Base-by-base conservation (phyloP, 2,113 vertebrate species). In the Pluvianellus socialis region DNA sequence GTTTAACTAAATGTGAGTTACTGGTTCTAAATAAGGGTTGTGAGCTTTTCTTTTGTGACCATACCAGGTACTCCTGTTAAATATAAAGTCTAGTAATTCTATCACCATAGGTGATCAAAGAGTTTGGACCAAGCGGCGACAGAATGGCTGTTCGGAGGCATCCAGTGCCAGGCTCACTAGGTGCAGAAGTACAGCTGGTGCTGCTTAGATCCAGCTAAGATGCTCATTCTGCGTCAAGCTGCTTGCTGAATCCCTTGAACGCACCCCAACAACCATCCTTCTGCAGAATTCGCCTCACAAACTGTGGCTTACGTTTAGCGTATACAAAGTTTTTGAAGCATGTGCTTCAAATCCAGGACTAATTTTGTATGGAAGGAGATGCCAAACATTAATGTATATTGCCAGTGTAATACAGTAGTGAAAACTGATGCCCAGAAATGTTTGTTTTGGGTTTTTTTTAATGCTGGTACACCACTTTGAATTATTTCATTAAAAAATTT, bases 61-160 rank as follows among this genome's bases (percentile, higher is more conserved):
- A 49, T 71, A 93, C 5, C 53, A 82, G 42, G 56, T 81, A 71
- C 28, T 95, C 24, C 23, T 93, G 72, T 87, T 88, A 83, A 95
- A 92, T 91, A 27, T 44, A 93, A 90, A 94, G n/a, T 44, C 49
- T 73, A 21, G 5, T 93, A 85, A 92, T 96, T 93, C 86, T 94
- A 2, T 81, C 88, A 86, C 27, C 17, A 4, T 23, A 86, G 67
- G 76, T 52, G 70, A 90, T 92, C 32, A n/a, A 88, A 73, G 79
- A 61, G 71, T 72, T 91, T 65, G 93, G 80, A 83, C 35, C 44
- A 58, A 62, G 55, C 3, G 1, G 38, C 94, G 75, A 80, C 76
- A 85, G 73, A 94, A 72, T 45, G 74, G 55, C 90, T 85, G 42
- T 63, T 63, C 83, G 33, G 55, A 91, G 75, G 44, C 52, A 84